Evolutionary conservation across 2,888 invertebrate species (phyloP).

Genomic region (Ypsolopha scabrella): DNA sequence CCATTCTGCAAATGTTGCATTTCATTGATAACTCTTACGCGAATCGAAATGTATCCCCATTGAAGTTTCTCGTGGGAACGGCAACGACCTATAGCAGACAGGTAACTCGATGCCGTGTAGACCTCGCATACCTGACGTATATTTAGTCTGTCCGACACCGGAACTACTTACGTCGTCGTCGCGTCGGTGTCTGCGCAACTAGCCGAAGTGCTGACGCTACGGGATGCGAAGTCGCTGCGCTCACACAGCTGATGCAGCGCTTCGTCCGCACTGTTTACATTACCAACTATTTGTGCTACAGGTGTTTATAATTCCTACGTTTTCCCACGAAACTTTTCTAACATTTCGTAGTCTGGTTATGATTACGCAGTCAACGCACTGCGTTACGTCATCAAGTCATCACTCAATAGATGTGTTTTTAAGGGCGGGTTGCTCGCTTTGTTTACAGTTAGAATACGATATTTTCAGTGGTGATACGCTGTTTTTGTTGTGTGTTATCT

Average conservation of each 20-base stretch:
- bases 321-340: background rate
- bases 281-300: background rate
- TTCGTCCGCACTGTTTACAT: background rate
- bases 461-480: background rate
- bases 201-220: background rate
- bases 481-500: background rate
- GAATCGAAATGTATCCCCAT: background rate
- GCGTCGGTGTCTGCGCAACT: background rate
- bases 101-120: conserved; percentile 8
- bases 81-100: conserved; percentile 12
- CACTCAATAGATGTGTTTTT: background rate
- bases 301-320: background rate
- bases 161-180: background rate
- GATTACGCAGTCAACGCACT: background rate
- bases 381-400: background rate
- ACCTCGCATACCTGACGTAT: conserved; percentile 2
- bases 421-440: background rate
- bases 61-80: conserved; percentile 16
- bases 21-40: background rate
- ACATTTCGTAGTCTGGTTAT: background rate
- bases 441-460: background rate
- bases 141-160: conserved; percentile 9
- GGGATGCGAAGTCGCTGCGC: background rate
- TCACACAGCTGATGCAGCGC: background rate
- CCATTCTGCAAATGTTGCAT: background rate